Evolutionary conservation across 2,888 invertebrate species (phyloP), one percentile per base, ranked within the genome.

Genomic region (Meteorus cinctellus): DNA sequence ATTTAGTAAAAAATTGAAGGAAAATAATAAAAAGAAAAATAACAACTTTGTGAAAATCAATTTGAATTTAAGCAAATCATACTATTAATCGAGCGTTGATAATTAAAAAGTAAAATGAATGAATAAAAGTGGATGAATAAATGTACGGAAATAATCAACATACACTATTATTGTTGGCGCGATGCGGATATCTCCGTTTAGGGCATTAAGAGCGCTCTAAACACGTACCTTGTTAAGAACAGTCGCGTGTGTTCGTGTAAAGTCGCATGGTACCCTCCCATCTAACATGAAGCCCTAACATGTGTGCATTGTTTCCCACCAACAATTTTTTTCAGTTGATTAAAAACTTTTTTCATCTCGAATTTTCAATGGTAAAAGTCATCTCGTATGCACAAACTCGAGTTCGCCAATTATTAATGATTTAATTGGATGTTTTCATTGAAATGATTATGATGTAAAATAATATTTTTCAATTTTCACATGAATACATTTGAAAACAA

Each of bases 191-290:
- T 67, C 45, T 65, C 24, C 48, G 67, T 62, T 67, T 67, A 67
- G 48, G 48, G 67, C 48, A 31, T 62, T 62, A 51, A 16, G 73
- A 68, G 55, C 78, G 79, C 68, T 83, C 84, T 85, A 86, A 86
- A 85, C 85, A 85, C 80, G 86, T 81, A 74, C 83, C 86, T 85
- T 85, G 85, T 86, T 86, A 86, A 85, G 83, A 81, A 80, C 65
- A 14, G 19, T 67, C 70, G 67, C 31, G 80, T 79, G 79, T 76
- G 81, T 82, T 80, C 85, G 82, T 86, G 86, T 85, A 85, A 80
- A 81, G 76, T 79, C 74, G 78, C 81, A 81, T 79, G 82, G 81
- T 82, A 84, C 82, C 55, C 55, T 55, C 55, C 55, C 55, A 55
- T 55, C 8, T 55, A 55, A 55, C 55, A 55, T 55, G 19, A 55